phyloP scores from a whole-genome alignment of 1,140 invertebrate genomes.

The Atta texana region DNA sequence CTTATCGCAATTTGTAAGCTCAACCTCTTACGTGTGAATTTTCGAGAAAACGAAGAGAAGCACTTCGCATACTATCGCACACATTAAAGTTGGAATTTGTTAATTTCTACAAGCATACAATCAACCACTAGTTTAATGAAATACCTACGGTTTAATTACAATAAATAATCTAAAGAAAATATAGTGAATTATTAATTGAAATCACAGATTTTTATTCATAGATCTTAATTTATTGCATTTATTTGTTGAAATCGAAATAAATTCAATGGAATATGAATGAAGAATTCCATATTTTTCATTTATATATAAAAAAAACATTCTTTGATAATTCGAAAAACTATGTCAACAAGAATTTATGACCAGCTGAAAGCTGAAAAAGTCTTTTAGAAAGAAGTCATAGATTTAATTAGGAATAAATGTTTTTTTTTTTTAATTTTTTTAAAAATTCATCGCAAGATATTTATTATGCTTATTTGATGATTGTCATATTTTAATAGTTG shows the following conservation, averaged over 20 bases:
- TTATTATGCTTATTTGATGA: not conserved
- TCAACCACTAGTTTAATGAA: conserved; percentile 17
- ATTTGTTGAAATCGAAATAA: not conserved
- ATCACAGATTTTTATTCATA: not conserved
- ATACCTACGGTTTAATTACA: not conserved
- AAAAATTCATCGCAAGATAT: not conserved
- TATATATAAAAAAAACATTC: not conserved
- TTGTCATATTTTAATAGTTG: not conserved
- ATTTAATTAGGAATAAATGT: not conserved
- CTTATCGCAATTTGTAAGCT: conserved; percentile 54
- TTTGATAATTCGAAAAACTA: not conserved
- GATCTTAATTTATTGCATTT: not conserved
- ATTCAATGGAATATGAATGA: not conserved
- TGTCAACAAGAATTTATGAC: not conserved
- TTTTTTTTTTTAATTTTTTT: not conserved
- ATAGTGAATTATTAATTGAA: not conserved
- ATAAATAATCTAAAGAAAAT: not conserved
- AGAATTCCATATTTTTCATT: not conserved
- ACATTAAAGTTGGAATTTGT: conserved; percentile 7
- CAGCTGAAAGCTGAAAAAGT: not conserved
- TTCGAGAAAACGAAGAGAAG: conserved; percentile 24
- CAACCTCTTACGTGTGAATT: conserved; percentile 37
- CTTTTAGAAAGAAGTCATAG: not conserved
- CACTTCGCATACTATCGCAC: not conserved
- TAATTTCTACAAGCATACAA: conserved; percentile 2